Conservation (phyloP, 2,113 vertebrate genomes). For the Orthonyx spaldingii region DNA sequence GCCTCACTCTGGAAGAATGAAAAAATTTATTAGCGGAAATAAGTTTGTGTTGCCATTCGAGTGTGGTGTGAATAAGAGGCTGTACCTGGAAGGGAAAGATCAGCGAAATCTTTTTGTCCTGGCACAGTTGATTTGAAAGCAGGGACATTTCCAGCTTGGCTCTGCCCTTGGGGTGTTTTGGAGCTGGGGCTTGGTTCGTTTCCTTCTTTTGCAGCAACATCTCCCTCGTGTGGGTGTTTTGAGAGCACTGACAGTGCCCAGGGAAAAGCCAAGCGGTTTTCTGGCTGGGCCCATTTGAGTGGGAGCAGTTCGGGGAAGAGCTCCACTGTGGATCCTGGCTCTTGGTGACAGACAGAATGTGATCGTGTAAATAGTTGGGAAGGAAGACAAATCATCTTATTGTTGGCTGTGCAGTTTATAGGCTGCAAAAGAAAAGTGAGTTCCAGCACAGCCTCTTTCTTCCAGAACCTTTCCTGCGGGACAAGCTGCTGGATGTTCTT, state of each 20-base stretch:
- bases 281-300: accelerated
- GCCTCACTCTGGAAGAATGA: neutral
- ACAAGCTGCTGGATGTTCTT: neutral
- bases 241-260: accelerated
- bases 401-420: neutral
- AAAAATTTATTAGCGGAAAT: accelerated
- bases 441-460: neutral
- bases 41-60: neutral
- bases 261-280: accelerated
- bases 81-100: neutral
- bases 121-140: accelerated
- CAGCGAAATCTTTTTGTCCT: accelerated
- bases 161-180: neutral
- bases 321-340: neutral
- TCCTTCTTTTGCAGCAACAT: no score
- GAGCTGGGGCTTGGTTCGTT: neutral
- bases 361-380: accelerated
- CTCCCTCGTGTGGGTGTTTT: neutral
- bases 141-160: neutral
- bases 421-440: neutral
- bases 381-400: accelerated
- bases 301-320: accelerated
- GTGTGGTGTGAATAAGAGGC: neutral
- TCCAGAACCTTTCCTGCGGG: neutral
- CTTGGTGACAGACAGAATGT: neutral